Conservation (phyloP, 2,797 vertebrate genomes). For the Enteromius unitaeniatus region DNA sequence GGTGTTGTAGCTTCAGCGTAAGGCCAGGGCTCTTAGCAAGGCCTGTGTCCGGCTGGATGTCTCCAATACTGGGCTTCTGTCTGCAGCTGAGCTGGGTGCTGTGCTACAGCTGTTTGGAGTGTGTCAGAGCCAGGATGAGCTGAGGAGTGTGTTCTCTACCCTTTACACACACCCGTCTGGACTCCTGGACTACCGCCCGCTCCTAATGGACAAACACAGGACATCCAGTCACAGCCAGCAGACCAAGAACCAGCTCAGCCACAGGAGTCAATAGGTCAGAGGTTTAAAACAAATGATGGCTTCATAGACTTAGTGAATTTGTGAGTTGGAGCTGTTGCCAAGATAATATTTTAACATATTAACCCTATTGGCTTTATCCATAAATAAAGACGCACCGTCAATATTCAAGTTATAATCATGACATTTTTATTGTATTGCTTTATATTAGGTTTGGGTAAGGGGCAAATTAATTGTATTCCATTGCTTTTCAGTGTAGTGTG, state of each 20-base stretch:
- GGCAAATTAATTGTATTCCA: background rate
- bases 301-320: constrained; percentile 34
- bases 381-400: background rate
- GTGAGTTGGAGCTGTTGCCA: background rate
- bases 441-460: background rate
- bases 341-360: background rate
- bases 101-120: constrained; percentile 64
- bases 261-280: constrained; percentile 37
- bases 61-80: constrained; percentile 57
- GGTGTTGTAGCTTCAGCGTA: constrained; percentile 55
- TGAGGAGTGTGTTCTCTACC: constrained; percentile 60
- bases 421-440: background rate
- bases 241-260: constrained; percentile 33
- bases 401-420: constrained; percentile 8
- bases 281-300: constrained; percentile 55
- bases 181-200: constrained; percentile 60
- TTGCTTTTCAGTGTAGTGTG: background rate
- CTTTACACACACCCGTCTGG: constrained; percentile 64
- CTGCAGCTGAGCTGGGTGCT: constrained; percentile 59
- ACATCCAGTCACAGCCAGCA: constrained; percentile 37
- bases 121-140: constrained; percentile 60
- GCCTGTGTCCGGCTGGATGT: constrained; percentile 64
- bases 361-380: background rate
- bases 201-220: constrained; percentile 57
- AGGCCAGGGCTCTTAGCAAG: constrained; percentile 60